Evolutionary conservation across 2,888 invertebrate species (phyloP), one percentile per base, ranked within the genome.

Genomic region (Andrena minutula): DNA sequence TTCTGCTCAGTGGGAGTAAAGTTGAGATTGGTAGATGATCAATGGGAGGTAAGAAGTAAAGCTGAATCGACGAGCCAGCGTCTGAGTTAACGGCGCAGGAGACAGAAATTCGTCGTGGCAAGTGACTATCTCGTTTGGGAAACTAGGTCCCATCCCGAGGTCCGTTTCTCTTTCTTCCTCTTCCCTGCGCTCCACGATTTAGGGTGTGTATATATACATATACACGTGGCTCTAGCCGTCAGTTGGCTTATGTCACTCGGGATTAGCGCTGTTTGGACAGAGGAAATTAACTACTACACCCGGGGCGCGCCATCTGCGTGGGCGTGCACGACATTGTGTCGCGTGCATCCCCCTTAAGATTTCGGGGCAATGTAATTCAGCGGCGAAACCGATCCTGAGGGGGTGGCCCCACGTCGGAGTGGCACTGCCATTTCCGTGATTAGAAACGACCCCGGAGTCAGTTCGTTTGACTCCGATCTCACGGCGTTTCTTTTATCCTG

Each of bases 181-280:
- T 16, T 23, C 23, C 28, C 56, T 8, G 63, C 63, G 61, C 64
- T 69, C 49, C 73, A 51, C 75, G 81, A 75, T 85, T 86, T 88
- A 71, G 88, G 78, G 78, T 82, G 71, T 23, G 53, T 56, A 12
- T 56, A 56, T 80, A 80, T 82, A 82, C 73, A 82, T 83, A 80
- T 82, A 82, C 74, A 82, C 83, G 81, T 73, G 60, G 72, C 79
- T 86, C 83, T 79, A 71, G 82, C 85, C 91, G 92, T 93, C 92
- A 90, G 92, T 93, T 92, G 92, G 92, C 92, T 93, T 92, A 90
- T 93, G 93, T 93, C 93, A 92, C 92, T 89, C 91, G 92, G 91
- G 92, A 93, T 93, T 93, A 93, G 91, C 88, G 89, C 92, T 93
- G 93, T 93, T 93, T 93, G 93, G 92, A 93, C 92, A 92, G 92